Base-by-base conservation (phyloP, 1,140 invertebrate genomes). In the Drosophila melanogaster region DNA sequence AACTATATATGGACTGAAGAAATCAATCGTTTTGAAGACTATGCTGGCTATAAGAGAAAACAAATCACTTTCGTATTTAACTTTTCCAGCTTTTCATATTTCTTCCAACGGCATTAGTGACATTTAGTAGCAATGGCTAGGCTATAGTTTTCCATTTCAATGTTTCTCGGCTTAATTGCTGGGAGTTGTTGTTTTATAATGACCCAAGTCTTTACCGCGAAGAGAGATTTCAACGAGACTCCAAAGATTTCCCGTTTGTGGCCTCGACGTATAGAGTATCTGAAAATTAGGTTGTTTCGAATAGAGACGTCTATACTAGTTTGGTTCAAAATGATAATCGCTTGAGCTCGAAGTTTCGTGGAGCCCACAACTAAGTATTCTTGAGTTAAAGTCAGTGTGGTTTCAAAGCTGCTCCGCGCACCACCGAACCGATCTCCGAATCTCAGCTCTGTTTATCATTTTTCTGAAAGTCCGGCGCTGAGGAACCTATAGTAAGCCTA, bases 281-380 rank as follows among this genome's bases (percentile, higher is more conserved):
- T 54, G n/a, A 57, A 57, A 71, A 56, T 70, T 47, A 70, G 67
- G 35, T 70, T 47, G 57, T 51, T 43, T 37, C 50, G 62, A 35
- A 10, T 43, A 14, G n/a, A 33, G 41, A 57, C 41, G 17, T 30
- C 33, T 51, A 64, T 66, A 66, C 41, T 46, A 46, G 64, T 24
- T 70, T 38, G 64, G 64, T 37, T 33, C 24, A 35, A 70, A 70
- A 71, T 71, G 35, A 71, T 71, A 70, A 71, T 71, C 67, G 66
- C 64, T 67, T 70, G 41, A 50, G 24, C 64, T 56, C 50, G 19
- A 35, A 70, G 66, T 57, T 71, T 71, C 44, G 67, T 51, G 11
- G 44, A 70, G 65, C 35, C 43, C 6, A 38, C 66, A 71, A 71
- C 70, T 71, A 71, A 71, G 41, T 70, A 14, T 12, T 24, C 54